Evolutionary conservation across 2,113 vertebrate genomes (phyloP), one percentile per base, ranked within the genome.

Genomic region (Gadus macrocephalus): DNA sequence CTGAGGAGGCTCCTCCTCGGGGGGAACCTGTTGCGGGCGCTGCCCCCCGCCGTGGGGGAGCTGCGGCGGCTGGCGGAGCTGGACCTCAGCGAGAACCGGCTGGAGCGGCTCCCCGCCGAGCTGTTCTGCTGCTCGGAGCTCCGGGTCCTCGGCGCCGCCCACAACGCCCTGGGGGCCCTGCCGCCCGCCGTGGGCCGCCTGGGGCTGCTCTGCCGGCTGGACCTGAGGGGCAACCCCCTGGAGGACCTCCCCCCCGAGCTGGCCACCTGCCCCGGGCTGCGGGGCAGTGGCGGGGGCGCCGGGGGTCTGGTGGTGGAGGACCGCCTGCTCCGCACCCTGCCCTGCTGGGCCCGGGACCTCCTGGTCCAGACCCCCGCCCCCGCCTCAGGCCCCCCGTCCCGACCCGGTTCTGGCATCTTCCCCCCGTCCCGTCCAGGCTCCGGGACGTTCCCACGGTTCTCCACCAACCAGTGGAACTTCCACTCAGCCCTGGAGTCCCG

Each of bases 161-260:
- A 80, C 75, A 94, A 93, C 35, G 85, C 85, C 22, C 77, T 93
- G 1, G 78, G 74, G 2, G 79, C 61, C 0, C 59, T 94, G 28
- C 88, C 89, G 0, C 17, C 70, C 0, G 84, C 78, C 11, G 20
- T 93, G 9, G 80, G 80, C 7, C 78, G 70, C 38, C 73, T 91
- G 66, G 69, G 53, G 6, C 83, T 82, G 9, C 81, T 94, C 49
- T 81, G 77, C 16, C 83, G 66, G 62, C 80, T 94, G 74, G 89
- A 93, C 42, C 66, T 93, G 61, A 86, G 82, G 5, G 83, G 88
- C 1, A 94, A 94, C 78, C 87, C 81, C 73, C 77, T 93, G 38
- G 85, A 89, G 62, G 80, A 85, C 15, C 86, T 94, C 22, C 92
- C 92, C 0, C 71, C 77, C 2, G 91, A 92, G n/a, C 67, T 93